Conservation (phyloP, 2,797 vertebrate species). For the Gallinago nigripennis region DNA sequence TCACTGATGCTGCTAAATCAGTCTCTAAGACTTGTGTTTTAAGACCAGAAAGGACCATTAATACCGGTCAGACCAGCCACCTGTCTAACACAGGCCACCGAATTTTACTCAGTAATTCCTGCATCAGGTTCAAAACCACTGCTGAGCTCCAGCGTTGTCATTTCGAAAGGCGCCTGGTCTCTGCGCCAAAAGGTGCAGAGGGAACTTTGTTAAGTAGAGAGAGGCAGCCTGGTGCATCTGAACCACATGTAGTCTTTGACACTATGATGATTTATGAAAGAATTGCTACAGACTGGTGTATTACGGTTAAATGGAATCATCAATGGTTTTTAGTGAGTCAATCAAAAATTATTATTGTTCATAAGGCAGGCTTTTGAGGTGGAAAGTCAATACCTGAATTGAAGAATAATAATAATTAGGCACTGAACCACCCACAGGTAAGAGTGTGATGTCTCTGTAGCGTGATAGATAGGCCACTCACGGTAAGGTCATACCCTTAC, state of each 20-base stretch:
- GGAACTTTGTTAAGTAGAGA: background rate
- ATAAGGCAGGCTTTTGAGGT: background rate
- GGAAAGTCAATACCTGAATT: background rate
- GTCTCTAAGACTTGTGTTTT: background rate
- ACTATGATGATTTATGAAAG: background rate
- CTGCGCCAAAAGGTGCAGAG: background rate
- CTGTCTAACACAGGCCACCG: background rate
- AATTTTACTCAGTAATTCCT: background rate
- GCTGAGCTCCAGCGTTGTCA: background rate
- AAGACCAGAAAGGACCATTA: slow-evolving; percentile 17
- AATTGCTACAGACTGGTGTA: background rate
- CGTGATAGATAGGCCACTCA: background rate
- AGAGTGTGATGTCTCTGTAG: background rate
- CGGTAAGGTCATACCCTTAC: background rate
- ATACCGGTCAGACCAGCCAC: background rate
- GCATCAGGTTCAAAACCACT: background rate
- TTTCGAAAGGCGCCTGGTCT: background rate
- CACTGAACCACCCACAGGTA: background rate
- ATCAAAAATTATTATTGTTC: background rate
- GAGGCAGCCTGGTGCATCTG: background rate
- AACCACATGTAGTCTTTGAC: background rate
- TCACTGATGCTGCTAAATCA: background rate
- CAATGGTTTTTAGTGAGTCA: background rate
- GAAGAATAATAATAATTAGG: background rate
- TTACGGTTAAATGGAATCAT: background rate